phyloP scores from a whole-genome alignment of 2,113 vertebrate genomes.

The Aleadryas rufinucha region DNA sequence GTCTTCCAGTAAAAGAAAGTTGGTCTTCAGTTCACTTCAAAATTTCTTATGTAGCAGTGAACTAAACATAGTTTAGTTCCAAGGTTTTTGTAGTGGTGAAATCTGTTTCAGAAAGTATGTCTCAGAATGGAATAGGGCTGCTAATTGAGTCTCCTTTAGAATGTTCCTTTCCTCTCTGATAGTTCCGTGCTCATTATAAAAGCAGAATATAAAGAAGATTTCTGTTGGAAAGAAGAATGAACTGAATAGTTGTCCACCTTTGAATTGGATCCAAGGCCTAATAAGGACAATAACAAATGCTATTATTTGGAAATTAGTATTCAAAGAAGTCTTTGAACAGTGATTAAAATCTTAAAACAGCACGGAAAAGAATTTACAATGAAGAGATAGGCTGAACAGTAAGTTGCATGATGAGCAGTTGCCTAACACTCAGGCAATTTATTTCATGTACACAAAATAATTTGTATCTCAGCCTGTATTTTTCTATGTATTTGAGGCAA shows the following conservation, averaged over 20 bases:
- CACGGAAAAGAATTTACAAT: background rate
- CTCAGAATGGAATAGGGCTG: background rate
- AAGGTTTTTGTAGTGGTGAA: background rate
- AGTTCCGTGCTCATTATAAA: conserved; percentile 7
- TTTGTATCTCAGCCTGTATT: background rate
- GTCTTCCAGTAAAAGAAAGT: background rate
- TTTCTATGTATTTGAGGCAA: background rate
- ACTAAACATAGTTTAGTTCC: background rate
- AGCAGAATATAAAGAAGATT: conserved; percentile 21
- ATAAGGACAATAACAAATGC: conserved; percentile 47
- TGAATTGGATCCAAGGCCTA: conserved; percentile 41
- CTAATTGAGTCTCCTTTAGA: conserved; percentile 29
- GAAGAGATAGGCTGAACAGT: background rate
- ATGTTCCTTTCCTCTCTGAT: background rate
- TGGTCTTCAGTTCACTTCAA: background rate
- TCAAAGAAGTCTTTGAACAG: conserved; percentile 48
- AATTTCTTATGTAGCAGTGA: background rate
- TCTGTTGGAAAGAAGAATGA: background rate
- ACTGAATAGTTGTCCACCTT: conserved; percentile 19
- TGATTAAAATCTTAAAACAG: conserved; percentile 39
- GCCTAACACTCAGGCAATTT: background rate
- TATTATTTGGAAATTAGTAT: conserved; percentile 51
- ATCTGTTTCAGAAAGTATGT: background rate
- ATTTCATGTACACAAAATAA: background rate
- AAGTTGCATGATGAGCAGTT: background rate